Evolutionary conservation across 2,888 invertebrate species (phyloP).

Genomic region (Salticus scenicus): DNA sequence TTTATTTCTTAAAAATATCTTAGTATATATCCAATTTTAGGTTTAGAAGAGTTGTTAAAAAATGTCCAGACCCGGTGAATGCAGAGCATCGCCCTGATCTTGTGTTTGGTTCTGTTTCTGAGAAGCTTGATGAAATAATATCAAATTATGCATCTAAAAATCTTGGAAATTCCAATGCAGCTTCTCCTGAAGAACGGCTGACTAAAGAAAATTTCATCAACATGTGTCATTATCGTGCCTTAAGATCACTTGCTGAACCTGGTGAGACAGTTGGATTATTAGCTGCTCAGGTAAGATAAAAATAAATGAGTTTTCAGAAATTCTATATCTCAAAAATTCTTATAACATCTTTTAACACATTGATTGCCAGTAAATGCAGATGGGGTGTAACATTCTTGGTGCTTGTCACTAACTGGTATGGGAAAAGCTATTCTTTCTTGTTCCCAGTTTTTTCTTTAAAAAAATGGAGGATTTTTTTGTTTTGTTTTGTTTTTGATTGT

Average conservation of each 20-base stretch:
- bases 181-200: not conserved
- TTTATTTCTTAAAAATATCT: too few species aligned
- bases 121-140: constrained; percentile 83
- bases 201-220: constrained; percentile 79
- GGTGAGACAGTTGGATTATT: constrained; percentile 97
- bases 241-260: constrained; percentile 86
- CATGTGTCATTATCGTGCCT: constrained; percentile 85
- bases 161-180: constrained; percentile 4
- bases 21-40: too few species aligned
- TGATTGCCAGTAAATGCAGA: too few species aligned
- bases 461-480: too few species aligned
- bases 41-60: constrained; percentile 14
- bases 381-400: too few species aligned
- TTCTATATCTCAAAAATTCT: too few species aligned
- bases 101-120: constrained; percentile 90
- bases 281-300: constrained; percentile 90
- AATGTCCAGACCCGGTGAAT: constrained; percentile 82
- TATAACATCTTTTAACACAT: too few species aligned
- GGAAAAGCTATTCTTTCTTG: too few species aligned
- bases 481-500: too few species aligned
- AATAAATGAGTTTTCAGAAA: too few species aligned
- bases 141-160: constrained; percentile 73
- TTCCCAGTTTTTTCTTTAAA: too few species aligned
- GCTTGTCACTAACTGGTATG: too few species aligned
- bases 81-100: constrained; percentile 83